Conservation (phyloP, 1,140 invertebrate species). For the Rhizoglyphus robini region DNA sequence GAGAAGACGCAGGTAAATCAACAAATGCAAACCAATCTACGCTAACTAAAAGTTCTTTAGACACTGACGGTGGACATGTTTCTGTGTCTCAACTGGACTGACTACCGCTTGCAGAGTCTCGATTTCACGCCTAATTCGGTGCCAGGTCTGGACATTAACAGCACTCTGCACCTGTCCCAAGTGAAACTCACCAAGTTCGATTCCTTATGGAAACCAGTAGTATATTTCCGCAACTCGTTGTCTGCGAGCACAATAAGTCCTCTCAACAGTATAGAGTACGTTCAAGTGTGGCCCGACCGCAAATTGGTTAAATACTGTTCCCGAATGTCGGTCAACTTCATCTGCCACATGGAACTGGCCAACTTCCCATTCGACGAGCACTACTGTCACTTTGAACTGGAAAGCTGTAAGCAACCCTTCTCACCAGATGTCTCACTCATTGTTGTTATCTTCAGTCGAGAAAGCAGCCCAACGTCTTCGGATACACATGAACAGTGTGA, state of each 20-base stretch:
- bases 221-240: conserved; percentile 16
- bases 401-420: conserved; percentile 23
- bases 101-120: background rate
- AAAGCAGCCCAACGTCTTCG: background rate
- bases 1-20: background rate
- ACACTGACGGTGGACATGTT: background rate
- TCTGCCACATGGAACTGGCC: conserved; percentile 26
- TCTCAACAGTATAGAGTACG: background rate
- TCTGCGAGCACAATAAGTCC: background rate
- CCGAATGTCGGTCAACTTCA: conserved; percentile 23
- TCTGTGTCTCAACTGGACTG: conserved; percentile 6
- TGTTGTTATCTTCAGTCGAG: conserved; percentile 8
- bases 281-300: conserved; percentile 10
- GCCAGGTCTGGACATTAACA: background rate
- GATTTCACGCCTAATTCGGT: no score
- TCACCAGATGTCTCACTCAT: background rate
- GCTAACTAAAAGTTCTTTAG: background rate
- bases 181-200: conserved; percentile 2
- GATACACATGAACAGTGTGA: background rate
- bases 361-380: conserved; percentile 28
- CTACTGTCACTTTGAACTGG: conserved; percentile 24
- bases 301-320: conserved; percentile 28
- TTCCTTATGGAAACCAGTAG: background rate
- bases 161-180: background rate
- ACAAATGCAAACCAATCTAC: background rate